Base-by-base conservation (phyloP, 2,888 invertebrate species). In the Nineta flava region DNA sequence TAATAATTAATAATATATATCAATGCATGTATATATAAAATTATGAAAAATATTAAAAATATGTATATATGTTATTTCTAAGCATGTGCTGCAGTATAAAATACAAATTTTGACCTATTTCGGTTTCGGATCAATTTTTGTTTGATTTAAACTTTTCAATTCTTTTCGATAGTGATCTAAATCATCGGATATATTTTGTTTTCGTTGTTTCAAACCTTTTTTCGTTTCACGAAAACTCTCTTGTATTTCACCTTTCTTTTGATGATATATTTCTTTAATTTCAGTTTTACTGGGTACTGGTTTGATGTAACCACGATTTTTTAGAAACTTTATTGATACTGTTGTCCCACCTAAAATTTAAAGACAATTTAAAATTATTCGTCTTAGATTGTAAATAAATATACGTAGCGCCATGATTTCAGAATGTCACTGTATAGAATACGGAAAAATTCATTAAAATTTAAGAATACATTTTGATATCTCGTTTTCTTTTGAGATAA, bases 321-420 rank as follows among this genome's bases (percentile, higher is more conserved):
- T 82, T 55, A 95, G 71, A 60, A 82, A 84, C 59, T 78, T 87
- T 51, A 94, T 92, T 7, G 86, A 79, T 61, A 84, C 66, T 15
- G 92, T 92, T 16, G 94, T 92, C 44, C 88, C 87, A 57, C 87
- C 87, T 85, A 57, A 19, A 67, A 65, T 26, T 26, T 7, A 7
- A 26, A 19, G 19, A 26, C 15, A 40, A 40, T 13, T 9, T 40
- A 16, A 9, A 3, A 16, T 13, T 2, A 26, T 26, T 26, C 7
- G 26, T 6, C 26, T 26, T 26, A 7, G 26, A 19, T 19, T 26
- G 4, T 26, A 26, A 26, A 26, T 26, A 26, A 26, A 26, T n/a
- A n/a, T 26, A 26, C 26, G 26, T 6, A 26, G 26, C 7, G 26
- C 26, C 26, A 5, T 7, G 19, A 19, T 19, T 19, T 19, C 3